Percentiles rank a stretch among this genome's conserved stretches.
Evolutionary conservation across 2,888 invertebrate species (phyloP).

Genomic region (Galerucella calmariensis): DNA sequence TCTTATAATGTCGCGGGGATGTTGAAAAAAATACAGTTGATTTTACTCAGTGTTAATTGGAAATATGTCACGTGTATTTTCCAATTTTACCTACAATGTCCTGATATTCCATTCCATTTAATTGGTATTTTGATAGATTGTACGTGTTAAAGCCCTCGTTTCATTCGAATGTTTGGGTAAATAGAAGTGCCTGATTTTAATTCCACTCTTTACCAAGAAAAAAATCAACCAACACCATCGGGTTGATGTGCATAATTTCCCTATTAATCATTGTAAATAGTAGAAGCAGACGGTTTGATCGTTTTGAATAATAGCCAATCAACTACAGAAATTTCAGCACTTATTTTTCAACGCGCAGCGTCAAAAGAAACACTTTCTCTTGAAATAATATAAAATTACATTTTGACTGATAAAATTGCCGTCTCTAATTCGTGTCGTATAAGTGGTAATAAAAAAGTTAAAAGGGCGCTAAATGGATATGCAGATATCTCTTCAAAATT

Average conservation of each 20-base stretch:
- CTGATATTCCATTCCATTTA: no score
- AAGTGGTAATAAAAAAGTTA: background rate
- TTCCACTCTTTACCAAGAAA: no score
- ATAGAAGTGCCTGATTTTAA: no score
- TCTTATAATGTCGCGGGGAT: no score
- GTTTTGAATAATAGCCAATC: background rate
- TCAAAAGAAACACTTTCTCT: slow-evolving; percentile 13
- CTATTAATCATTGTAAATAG: no score
- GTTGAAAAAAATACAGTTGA: no score
- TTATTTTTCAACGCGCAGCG: background rate
- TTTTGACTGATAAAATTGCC: background rate
- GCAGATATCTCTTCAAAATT: slow-evolving; percentile 9
- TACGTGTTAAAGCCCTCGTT: no score
- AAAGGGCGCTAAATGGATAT: slow-evolving; percentile 19
- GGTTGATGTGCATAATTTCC: no score
- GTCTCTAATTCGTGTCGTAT: slow-evolving; percentile 3
- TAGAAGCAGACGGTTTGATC: no score
- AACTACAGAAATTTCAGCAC: background rate
- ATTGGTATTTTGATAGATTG: no score
- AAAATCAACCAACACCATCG: no score
- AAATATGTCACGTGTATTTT: background rate
- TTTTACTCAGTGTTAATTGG: background rate
- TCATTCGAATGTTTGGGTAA: no score
- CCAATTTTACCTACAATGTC: background rate
- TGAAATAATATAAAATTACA: slow-evolving; percentile 17